phyloP scores from a whole-genome alignment of 1,140 invertebrate species.

The Drosophila kepulauana region DNA sequence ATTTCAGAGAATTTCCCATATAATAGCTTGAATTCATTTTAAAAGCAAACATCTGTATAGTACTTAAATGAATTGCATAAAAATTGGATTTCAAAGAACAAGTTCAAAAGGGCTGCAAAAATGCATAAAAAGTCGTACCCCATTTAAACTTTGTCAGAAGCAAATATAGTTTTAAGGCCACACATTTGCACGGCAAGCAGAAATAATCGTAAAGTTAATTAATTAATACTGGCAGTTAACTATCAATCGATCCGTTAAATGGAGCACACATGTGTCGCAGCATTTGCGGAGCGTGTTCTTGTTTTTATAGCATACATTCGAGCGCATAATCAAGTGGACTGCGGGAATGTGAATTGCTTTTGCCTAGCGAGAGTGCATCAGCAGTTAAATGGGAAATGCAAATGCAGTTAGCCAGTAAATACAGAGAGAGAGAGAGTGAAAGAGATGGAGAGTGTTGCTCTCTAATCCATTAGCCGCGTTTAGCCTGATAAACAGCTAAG shows the following conservation, averaged over 20 bases:
- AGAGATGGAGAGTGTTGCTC: conserved; percentile 1
- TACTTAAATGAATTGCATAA: too few species aligned
- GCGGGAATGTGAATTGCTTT: not conserved
- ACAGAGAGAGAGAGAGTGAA: not conserved
- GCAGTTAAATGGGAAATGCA: conserved; percentile 21
- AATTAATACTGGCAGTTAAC: not conserved
- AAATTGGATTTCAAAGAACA: too few species aligned
- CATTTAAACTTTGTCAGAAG: too few species aligned
- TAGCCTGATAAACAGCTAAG: conserved; percentile 64
- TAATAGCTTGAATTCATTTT: too few species aligned
- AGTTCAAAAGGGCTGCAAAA: too few species aligned
- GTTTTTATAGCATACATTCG: conserved; percentile 18
- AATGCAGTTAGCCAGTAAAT: conserved; percentile 44
- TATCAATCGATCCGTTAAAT: not conserved
- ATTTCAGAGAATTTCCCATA: too few species aligned
- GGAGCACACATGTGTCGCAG: conserved; percentile 1
- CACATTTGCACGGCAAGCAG: not conserved
- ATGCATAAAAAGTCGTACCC: too few species aligned
- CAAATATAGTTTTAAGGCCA: too few species aligned
- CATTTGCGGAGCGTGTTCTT: conserved; percentile 11
- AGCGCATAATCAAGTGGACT: conserved; percentile 22
- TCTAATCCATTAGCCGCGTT: conserved; percentile 63
- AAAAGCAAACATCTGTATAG: too few species aligned
- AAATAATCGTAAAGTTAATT: not conserved
- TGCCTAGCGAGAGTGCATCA: conserved; percentile 10